A percentile compares a stretch with the other conserved stretches of the same genome.
phyloP scores from a whole-genome alignment of 2,888 invertebrate species.

The Myopa tessellatipennis region DNA sequence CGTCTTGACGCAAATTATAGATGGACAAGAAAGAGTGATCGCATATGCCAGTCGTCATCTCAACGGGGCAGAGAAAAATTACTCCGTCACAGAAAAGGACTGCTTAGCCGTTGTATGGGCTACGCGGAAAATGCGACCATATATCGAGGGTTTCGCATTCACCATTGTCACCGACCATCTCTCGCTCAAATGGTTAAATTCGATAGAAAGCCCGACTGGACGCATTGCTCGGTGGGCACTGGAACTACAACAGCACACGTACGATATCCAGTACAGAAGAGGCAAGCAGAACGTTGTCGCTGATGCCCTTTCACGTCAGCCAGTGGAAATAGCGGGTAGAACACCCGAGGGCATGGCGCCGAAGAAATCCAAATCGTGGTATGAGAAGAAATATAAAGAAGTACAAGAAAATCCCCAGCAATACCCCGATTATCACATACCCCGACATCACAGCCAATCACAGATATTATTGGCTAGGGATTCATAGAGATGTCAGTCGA shows the following conservation, averaged over 20 bases:
- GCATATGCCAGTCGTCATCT: background rate
- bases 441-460: too few species aligned
- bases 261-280: background rate
- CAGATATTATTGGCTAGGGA: too few species aligned
- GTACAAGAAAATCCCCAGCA: too few species aligned
- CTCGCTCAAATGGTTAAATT: constrained; percentile 33
- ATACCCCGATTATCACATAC: too few species aligned
- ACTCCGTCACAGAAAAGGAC: constrained; percentile 36
- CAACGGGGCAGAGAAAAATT: constrained; percentile 32
- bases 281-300: too few species aligned
- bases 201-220: background rate
- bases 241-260: constrained; percentile 15
- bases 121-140: constrained; percentile 37
- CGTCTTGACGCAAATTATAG: background rate
- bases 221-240: constrained; percentile 15
- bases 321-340: constrained; percentile 6
- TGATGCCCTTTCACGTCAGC: too few species aligned
- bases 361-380: too few species aligned
- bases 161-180: constrained; percentile 39
- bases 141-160: constrained; percentile 38
- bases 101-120: constrained; percentile 36
- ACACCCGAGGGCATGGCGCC: background rate
- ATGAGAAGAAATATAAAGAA: too few species aligned
- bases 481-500: too few species aligned
- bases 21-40: background rate